phyloP scores from a whole-genome alignment of 2,888 invertebrate genomes.

The Ctena decussata region DNA sequence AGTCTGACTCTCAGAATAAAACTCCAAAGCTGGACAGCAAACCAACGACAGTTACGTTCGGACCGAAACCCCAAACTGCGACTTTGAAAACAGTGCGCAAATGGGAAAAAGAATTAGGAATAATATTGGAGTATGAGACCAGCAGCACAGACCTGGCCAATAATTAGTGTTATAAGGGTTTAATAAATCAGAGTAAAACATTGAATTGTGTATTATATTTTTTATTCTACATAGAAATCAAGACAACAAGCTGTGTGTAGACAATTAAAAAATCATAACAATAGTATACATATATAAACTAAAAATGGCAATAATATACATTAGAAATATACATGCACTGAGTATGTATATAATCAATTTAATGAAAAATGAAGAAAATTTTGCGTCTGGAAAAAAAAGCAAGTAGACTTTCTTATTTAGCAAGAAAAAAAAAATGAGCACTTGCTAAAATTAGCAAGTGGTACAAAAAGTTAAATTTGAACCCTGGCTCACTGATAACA shows the following conservation, averaged over 20 bases:
- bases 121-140: not conserved
- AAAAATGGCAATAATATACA: no score
- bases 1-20: not conserved
- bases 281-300: no score
- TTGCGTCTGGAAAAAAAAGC: not conserved
- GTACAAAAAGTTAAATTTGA: not conserved
- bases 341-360: no score
- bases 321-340: no score
- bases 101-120: not conserved
- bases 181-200: no score
- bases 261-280: no score
- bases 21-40: not conserved
- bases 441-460: not conserved
- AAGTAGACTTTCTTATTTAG: not conserved
- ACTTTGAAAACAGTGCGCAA: not conserved
- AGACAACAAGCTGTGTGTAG: no score
- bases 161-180: no score
- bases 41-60: not conserved
- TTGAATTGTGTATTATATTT: no score
- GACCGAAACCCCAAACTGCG: not conserved
- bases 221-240: no score
- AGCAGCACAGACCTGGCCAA: not conserved
- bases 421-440: not conserved
- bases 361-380: no score
- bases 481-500: no score